Evolutionary conservation across 2,113 vertebrate genomes (phyloP).

Genomic region (Anhinga rufa): DNA sequence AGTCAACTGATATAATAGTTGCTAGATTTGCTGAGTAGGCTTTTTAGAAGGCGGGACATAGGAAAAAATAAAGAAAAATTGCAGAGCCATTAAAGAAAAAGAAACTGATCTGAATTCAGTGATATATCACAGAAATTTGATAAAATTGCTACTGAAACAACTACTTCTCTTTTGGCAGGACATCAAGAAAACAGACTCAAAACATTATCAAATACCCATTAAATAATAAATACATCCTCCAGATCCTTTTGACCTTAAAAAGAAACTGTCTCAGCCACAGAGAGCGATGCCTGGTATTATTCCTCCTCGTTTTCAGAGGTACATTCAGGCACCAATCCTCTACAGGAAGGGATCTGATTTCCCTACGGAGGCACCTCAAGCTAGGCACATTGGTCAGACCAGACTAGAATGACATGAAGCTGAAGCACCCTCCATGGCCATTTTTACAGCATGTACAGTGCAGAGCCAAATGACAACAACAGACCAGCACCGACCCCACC

Average conservation of each 20-base stretch:
- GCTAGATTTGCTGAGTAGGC: background rate
- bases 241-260: background rate
- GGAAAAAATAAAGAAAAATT: background rate
- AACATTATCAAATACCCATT: background rate
- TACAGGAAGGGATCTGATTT: rapidly evolving
- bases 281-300: background rate
- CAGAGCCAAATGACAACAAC: background rate
- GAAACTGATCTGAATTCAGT: background rate
- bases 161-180: background rate
- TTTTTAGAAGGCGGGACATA: background rate
- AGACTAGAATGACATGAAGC: background rate
- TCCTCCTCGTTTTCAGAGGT: background rate
- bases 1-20: background rate
- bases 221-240: background rate
- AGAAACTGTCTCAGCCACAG: background rate
- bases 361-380: background rate
- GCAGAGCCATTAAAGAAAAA: background rate
- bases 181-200: background rate
- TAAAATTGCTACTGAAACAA: background rate
- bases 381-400: background rate
- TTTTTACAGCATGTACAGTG: background rate
- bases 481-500: background rate
- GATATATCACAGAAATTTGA: background rate
- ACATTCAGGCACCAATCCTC: background rate
- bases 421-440: background rate